Conservation (phyloP, 2,113 vertebrate species). For the Scartelaos histophorus region DNA sequence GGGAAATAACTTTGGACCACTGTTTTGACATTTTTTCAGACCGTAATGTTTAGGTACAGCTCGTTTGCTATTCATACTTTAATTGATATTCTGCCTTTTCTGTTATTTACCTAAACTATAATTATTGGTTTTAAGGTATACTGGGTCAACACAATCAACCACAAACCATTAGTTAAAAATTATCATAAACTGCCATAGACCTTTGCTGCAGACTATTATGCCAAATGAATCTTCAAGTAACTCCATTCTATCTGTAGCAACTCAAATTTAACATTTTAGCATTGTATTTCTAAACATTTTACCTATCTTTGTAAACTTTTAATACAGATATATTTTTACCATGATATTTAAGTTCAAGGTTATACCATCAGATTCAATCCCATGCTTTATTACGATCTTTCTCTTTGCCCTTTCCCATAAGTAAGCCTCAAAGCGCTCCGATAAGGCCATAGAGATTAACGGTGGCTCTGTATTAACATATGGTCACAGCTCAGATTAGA, state of each 20-base stretch:
- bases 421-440: constrained; percentile 31
- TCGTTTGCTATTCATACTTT: no score
- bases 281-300: neutral
- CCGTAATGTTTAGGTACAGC: no score
- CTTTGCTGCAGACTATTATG: neutral
- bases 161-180: no score
- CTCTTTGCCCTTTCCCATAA: constrained; percentile 11
- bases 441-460: constrained; percentile 52
- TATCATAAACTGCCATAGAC: no score
- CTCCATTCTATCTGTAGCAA: neutral
- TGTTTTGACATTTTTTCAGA: no score
- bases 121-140: neutral
- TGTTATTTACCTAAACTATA: neutral
- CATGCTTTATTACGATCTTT: neutral
- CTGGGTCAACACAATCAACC: no score
- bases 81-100: neutral
- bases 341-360: constrained; percentile 5
- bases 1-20: no score
- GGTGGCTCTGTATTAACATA: constrained; percentile 53
- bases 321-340: neutral
- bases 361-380: neutral
- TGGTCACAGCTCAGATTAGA: constrained; percentile 54
- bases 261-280: no score
- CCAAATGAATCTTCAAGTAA: neutral
- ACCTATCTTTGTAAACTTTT: neutral